Evolutionary conservation across 2,888 invertebrate genomes (phyloP).

Genomic region (Amiota minor): DNA sequence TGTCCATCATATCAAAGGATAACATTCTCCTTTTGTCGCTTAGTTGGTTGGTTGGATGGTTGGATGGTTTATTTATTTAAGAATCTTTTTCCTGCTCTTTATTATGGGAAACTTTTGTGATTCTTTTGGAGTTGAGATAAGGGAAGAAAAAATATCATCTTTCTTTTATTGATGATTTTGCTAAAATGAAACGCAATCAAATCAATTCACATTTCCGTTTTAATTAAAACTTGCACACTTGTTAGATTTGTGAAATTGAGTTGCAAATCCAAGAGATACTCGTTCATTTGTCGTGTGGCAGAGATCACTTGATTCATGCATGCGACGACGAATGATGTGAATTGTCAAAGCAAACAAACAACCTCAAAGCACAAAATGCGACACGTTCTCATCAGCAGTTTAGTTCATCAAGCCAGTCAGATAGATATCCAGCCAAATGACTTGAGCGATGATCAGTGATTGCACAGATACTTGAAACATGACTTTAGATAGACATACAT

Average conservation of each 20-base stretch:
- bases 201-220: constrained; percentile 3
- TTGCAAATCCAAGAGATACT: constrained; percentile 1
- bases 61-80: constrained; percentile 16
- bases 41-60: constrained; percentile 11
- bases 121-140: background rate
- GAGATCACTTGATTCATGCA: too few species aligned
- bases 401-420: constrained; percentile 15
- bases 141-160: background rate
- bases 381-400: constrained; percentile 2
- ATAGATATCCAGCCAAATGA: background rate
- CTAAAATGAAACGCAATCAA: background rate
- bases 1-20: constrained; percentile 48
- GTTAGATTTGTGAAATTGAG: constrained; percentile 18
- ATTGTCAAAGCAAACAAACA: constrained; percentile 26
- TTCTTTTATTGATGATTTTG: background rate
- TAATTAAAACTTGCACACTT: constrained; percentile 9
- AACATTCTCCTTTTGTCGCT: constrained; percentile 45
- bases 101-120: constrained; percentile 19
- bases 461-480: background rate
- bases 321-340: too few species aligned
- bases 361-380: background rate
- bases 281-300: constrained; percentile 13
- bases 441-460: constrained; percentile 16
- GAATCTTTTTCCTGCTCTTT: background rate
- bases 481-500: too few species aligned